Base-by-base conservation (phyloP, 2,888 invertebrate genomes). In the Phyllotreta striolata region DNA sequence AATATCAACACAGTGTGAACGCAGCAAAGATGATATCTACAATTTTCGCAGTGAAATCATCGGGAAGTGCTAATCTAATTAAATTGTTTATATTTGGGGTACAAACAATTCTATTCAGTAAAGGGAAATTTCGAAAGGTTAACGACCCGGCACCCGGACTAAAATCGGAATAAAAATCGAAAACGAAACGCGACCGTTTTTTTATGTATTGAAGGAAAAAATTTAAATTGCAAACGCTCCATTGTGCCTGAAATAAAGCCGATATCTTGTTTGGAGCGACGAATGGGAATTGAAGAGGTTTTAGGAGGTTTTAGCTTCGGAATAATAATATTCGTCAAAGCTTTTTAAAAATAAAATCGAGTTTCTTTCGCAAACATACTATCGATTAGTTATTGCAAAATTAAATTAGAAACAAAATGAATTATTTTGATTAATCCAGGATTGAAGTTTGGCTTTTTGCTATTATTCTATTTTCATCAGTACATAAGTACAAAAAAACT, bases 211-310 rank as follows among this genome's bases (percentile, higher is more conserved):
- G 62, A 65, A 64, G 60, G 63, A 64, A 64, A 39, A 59, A 63
- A 71, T 73, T 70, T 77, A 76, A 77, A 77, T 77, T 77, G 76
- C 77, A 75, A 75, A 77, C 74, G 40, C 64, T 68, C 72, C 73
- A 73, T 72, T 74, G 72, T 69, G 73, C 72, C 37, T 74, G 72
- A 76, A 76, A 75, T 76, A 74, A 73, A 76, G 73, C 74, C 76
- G 77, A 76, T 76, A 75, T 77, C 74, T 72, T 74, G 74, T 75
- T 75, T 74, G 74, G 74, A 64, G 74, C 71, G 72, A 77, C 77
- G 78, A 78, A 78, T 78, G 77, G 76, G 77, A 77, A 77, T 77
- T 74, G 77, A 72, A 61, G 56, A 24, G 55, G 49, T 46, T 62
- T 46, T 62, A 55, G 55, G 46, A 55, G 34, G 54, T 39, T 12